phyloP scores from a whole-genome alignment of 2,888 invertebrate species.

The Aphrophora alni region DNA sequence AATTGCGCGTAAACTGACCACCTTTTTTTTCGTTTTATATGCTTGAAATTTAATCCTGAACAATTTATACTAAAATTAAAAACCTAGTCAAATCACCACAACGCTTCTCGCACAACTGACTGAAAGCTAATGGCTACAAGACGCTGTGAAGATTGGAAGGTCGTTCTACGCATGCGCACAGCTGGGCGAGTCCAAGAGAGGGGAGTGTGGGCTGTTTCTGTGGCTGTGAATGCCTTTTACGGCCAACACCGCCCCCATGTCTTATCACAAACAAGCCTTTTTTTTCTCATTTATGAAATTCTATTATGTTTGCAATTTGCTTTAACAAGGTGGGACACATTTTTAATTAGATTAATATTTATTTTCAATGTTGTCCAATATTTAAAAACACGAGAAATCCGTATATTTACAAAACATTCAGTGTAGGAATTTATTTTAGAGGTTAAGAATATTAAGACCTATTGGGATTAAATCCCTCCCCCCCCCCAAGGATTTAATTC shows the following conservation, averaged over 20 bases:
- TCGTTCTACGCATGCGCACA: conserved; percentile 28
- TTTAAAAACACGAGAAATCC: no score
- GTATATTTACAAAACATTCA: no score
- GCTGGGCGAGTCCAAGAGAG: neutral
- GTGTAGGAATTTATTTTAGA: no score
- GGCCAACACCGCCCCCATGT: conserved; percentile 33
- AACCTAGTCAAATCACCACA: neutral
- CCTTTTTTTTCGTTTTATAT: neutral
- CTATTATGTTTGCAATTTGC: conserved; percentile 5
- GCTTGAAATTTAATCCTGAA: neutral
- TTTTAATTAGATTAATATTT: neutral
- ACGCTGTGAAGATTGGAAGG: neutral
- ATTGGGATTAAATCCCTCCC: no score
- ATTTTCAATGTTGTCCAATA: no score
- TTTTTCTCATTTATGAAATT: neutral
- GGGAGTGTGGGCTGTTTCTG: conserved; percentile 6
- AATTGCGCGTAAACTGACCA: neutral
- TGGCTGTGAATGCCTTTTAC: conserved; percentile 24
- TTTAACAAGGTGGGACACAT: neutral
- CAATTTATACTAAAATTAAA: neutral
- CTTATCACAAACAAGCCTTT: neutral
- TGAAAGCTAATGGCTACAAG: conserved; percentile 33
- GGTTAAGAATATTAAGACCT: no score
- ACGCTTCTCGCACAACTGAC: conserved; percentile 22
- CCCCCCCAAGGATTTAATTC: no score